Conservation (phyloP, 1,140 invertebrate species). For the Vollenhovia emeryi region DNA sequence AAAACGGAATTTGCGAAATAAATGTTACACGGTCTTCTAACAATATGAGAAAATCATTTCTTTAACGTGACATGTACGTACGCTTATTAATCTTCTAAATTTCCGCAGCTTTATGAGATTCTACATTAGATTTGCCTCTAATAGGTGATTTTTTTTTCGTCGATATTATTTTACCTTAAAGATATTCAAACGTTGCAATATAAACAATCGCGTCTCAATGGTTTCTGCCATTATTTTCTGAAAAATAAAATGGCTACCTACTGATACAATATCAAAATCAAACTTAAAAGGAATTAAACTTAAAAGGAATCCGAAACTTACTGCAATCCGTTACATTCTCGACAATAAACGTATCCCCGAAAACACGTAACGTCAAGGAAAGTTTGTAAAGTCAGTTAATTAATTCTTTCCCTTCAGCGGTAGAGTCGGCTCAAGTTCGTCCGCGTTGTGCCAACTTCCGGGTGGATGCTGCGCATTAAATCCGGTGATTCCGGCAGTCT, state of each 20-base stretch:
- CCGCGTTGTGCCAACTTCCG: constrained; percentile 25
- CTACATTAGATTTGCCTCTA: neutral
- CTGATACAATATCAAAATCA: neutral
- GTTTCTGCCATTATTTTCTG: no score
- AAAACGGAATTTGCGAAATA: neutral
- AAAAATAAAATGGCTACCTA: neutral
- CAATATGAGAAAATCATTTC: neutral
- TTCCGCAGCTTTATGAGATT: neutral
- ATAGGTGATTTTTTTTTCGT: no score
- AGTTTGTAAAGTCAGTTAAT: constrained; percentile 39
- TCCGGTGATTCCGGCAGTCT: constrained; percentile 36
- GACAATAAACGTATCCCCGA: neutral
- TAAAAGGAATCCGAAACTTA: neutral
- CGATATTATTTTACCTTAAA: neutral
- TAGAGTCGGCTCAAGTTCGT: constrained; percentile 20
- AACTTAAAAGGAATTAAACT: neutral
- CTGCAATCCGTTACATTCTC: neutral
- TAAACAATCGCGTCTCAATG: neutral
- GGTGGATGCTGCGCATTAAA: constrained; percentile 35
- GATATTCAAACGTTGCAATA: neutral
- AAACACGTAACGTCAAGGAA: constrained; percentile 1
- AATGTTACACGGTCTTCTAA: neutral
- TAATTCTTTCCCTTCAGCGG: constrained; percentile 43
- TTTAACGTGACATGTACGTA: neutral
- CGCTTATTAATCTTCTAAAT: neutral